Evolutionary conservation across 2,113 vertebrate genomes (phyloP), one percentile per base, ranked within the genome.

Genomic region (Pedionomus torquatus): DNA sequence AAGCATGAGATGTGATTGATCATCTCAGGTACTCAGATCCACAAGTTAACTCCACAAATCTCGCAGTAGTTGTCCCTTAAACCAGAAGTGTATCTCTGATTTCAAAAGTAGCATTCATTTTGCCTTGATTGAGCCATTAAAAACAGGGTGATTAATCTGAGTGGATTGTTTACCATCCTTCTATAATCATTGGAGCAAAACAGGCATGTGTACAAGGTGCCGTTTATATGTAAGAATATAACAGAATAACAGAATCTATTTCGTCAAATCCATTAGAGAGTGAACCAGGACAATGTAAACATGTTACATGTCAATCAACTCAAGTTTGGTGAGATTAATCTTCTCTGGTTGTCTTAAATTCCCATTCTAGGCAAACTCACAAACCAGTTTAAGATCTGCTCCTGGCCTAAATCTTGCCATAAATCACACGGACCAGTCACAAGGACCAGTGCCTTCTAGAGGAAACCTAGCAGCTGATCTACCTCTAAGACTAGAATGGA

Each of bases 141-240:
- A 82, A 94, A 82, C 24, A 14, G 58, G 4, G 1, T 13, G 18
- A 68, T 35, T 76, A 75, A 82, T 54, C 35, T 64, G 30, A 78
- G 4, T 5, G 11, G 16, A 23, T 64, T 54, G 14, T 64, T 92
- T 72, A 68, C 4, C 8, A 4, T 76, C 13, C 13, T 83, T 79
- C 39, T 63, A 1, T 26, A 66, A 15, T 79, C 31, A 24, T 19
- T 61, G 35, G 30, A 71, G 18, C 2, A 90, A 65, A 69, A 65
- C 75, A 82, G 11, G 13, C 57, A 35, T 6, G 7, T 58, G 25
- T 39, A 11, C 26, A 64, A 54, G 33, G n/a, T 66, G 70, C 23
- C 0, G 0, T 57, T 91, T 72, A 30, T 21, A 21, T 3, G 1
- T 46, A 44, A 44, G 44, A 44, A 17, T 44, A 44, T 44, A 46